Evolutionary conservation across 2,888 invertebrate genomes (phyloP), one percentile per base, ranked within the genome.

Genomic region (Anthophora plumipes): DNA sequence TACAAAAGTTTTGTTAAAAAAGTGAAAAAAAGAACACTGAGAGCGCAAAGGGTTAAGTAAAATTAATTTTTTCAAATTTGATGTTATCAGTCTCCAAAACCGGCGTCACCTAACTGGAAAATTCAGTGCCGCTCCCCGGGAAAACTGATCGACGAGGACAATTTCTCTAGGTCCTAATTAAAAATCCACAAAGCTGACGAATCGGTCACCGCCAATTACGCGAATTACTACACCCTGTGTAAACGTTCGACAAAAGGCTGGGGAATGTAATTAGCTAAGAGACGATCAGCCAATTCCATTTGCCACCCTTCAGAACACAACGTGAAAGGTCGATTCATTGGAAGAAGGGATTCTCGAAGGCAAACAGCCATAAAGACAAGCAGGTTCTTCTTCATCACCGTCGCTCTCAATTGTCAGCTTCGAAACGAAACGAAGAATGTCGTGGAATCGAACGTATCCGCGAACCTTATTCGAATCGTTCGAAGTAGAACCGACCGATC

Each of bases 221-320:
- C 12, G 31, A 72, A 72, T 12, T 17, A 7, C 1, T 1, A 9
- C 2, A 9, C 14, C 14, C 7, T 20, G 25, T 14, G 37, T 6
- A 37, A 22, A 66, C 39, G 5, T 64, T 46, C 20, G 31, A 50
- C 57, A 48, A 70, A 70, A 31, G 17, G 20, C 25, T 14, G 22
- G 39, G 17, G n/a, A n/a, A 60, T 39, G 46, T 39, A 75, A 70
- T 75, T 63, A 70, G 39, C 31, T 70, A 55, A 74, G 63, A 55
- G 46, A 48, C 41, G 55, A 46, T 48, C 61, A n/a, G 17, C 48
- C 48, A 70, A 70, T 61, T 46, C 52, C 61, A 73, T 63, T 71
- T 63, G n/a, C 22, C n/a, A 64, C 64, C 46, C 55, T 55, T 64
- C 55, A 37, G n/a, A 64, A 39, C 46, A 39, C 43, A 55, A 31